Evolutionary conservation across 2,888 invertebrate genomes (phyloP).

Genomic region (Caenorhabditis sp.): DNA sequence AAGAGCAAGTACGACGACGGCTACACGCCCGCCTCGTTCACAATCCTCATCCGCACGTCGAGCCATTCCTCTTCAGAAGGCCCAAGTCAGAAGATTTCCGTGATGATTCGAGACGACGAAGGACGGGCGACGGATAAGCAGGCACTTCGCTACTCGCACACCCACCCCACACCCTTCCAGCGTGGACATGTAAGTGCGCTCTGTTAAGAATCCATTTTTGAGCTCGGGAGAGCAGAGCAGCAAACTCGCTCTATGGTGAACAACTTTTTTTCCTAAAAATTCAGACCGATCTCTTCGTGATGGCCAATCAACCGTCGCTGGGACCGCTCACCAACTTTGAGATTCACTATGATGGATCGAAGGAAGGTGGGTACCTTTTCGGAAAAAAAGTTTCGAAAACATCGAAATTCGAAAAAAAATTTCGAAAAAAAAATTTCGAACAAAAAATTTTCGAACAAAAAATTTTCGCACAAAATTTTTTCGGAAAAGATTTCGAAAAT

Average conservation of each 20-base stretch:
- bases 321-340: conserved; percentile 38
- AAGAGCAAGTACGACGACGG: conserved; percentile 43
- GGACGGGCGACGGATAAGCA: conserved; percentile 51
- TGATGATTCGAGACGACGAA: conserved; percentile 55
- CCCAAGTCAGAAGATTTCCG: conserved; percentile 20
- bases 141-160: conserved; percentile 52
- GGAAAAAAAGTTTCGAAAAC: too few relatives aligned
- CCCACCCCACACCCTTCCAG: conserved; percentile 56
- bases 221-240: too few relatives aligned
- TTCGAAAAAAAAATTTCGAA: background rate
- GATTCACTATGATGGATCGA: conserved; percentile 34
- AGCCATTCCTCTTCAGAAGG: conserved; percentile 23
- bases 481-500: too few relatives aligned
- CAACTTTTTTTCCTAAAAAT: too few relatives aligned
- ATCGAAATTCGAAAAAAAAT: too few relatives aligned
- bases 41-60: conserved; percentile 53
- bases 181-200: conserved; percentile 54
- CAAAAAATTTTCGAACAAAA: too few relatives aligned
- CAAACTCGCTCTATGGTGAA: too few relatives aligned
- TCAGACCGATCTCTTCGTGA: conserved; percentile 62
- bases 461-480: too few relatives aligned
- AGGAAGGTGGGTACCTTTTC: conserved; percentile 16
- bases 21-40: conserved; percentile 43
- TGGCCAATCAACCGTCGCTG: conserved; percentile 58
- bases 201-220: background rate